phyloP scores from a whole-genome alignment of 1,140 invertebrate species.

The Ptiloglossa arizonensis region DNA sequence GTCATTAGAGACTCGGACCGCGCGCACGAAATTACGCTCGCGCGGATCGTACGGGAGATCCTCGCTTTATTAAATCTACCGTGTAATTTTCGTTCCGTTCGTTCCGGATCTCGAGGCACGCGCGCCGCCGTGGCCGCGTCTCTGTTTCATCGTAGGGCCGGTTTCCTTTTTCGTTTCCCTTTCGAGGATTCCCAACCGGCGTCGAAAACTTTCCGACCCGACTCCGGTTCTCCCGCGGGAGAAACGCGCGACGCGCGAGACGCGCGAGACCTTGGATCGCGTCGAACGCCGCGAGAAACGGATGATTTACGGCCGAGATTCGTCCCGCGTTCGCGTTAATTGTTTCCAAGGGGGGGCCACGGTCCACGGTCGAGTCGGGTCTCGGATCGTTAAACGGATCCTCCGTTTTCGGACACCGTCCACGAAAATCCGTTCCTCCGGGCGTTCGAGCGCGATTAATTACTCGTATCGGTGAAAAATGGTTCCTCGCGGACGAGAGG shows the following conservation, averaged over 20 bases:
- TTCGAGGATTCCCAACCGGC: background rate
- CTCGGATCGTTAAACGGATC: constrained; percentile 25
- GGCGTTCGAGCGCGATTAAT: background rate
- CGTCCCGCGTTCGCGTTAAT: constrained; percentile 43
- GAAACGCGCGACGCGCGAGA: background rate
- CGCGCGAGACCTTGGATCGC: constrained; percentile 4
- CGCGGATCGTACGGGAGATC: constrained; percentile 61
- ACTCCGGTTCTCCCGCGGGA: background rate
- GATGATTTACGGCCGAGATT: constrained; percentile 37
- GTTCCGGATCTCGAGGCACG: constrained; percentile 42
- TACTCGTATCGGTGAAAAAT: background rate
- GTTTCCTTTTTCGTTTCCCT: constrained; percentile 17
- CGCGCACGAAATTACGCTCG: constrained; percentile 64
- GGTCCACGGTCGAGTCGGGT: background rate
- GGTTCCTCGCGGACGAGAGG: background rate
- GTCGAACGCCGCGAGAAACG: constrained; percentile 17
- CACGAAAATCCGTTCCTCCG: background rate
- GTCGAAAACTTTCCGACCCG: background rate
- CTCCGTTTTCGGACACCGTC: background rate
- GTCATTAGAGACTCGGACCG: constrained; percentile 61
- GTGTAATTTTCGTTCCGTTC: constrained; percentile 66
- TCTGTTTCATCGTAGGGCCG: constrained; percentile 42
- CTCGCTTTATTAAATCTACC: constrained; percentile 66
- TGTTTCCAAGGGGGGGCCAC: constrained; percentile 23
- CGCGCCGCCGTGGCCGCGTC: constrained; percentile 59